Percentiles rank a stretch among this genome's conserved stretches.
Evolutionary conservation across 2,888 invertebrate species (phyloP).

Genomic region (Phaonia tiefii): DNA sequence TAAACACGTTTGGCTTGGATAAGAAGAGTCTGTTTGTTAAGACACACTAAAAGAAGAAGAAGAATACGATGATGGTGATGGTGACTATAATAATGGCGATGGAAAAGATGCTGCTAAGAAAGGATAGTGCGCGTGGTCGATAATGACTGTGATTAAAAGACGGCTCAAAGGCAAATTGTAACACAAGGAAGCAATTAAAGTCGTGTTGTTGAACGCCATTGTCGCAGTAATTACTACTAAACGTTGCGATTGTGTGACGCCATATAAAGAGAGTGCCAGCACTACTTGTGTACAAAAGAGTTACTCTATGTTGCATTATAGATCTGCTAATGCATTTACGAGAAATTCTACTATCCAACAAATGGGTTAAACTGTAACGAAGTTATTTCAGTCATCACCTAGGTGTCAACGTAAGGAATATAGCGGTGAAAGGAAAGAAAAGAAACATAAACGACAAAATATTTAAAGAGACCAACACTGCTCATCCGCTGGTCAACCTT

Average conservation of each 20-base stretch:
- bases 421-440: neutral
- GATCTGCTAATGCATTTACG: no score
- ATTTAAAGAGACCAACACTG: conserved; percentile 32
- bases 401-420: neutral
- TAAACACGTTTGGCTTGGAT: conserved; percentile 33
- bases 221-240: conserved; percentile 64
- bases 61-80: neutral
- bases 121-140: conserved; percentile 51
- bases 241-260: conserved; percentile 52
- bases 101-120: neutral
- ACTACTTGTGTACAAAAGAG: neutral
- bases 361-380: neutral
- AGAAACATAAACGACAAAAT: no score
- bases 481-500: no score
- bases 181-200: conserved; percentile 66
- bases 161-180: conserved; percentile 65
- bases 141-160: conserved; percentile 67
- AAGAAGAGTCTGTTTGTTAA: conserved; percentile 31
- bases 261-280: conserved; percentile 15
- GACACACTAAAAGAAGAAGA: conserved; percentile 38
- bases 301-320: no score
- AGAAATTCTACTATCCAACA: neutral
- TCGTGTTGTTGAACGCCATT: conserved; percentile 65
- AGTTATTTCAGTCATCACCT: neutral
- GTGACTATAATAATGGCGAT: neutral